Base-by-base conservation (phyloP, 2,888 invertebrate genomes). In the Leistus spinibarbis region DNA sequence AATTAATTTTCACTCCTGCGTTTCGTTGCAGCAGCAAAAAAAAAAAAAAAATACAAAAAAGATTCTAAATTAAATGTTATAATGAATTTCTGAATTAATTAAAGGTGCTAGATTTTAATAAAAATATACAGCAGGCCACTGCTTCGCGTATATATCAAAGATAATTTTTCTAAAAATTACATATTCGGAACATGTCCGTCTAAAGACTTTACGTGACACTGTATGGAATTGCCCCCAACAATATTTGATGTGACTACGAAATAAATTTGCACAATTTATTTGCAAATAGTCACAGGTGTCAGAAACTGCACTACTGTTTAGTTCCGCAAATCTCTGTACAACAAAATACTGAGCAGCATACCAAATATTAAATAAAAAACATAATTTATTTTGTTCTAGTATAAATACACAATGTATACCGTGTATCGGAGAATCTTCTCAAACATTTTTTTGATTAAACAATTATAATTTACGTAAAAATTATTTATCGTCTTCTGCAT, bases 51-150 rank as follows among this genome's bases (percentile, higher is more conserved):
- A 53, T 53, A 53, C 53, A 10, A 53, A 53, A 53, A 53, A 53
- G 10, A 56, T 56, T 56, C 56, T 56, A 16, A 56, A 56, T 19
- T 19, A 56, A 56, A 56, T 56, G 56, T 56, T 56, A 19, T 56
- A 56, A 19, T 56, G 56, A 56, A 56, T 56, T 60, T 60, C 22
- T 20, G 22, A 60, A 60, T 60, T 60, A 60, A 60, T 60, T 60
- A 60, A 60, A 60, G 22, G 57, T 20, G 19, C 20, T 60, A 60
- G 60, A 20, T 60, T 60, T 60, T 60, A 60, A 60, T 60, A 60
- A 60, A 60, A 60, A 60, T 60, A 60, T 22, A 60, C 22, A n/a
- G n/a, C 20, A 10, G 60, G 40, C 10, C 40, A 40, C 40, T 13
- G 40, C 22, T 17, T 13, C 54, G 13, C 60, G 60, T 20, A 16